These are phyloP conservation scores for Ormyrus rosae DNA, from an alignment of 2,888 invertebrate genomes.

Conservation along the genomic window DNA sequence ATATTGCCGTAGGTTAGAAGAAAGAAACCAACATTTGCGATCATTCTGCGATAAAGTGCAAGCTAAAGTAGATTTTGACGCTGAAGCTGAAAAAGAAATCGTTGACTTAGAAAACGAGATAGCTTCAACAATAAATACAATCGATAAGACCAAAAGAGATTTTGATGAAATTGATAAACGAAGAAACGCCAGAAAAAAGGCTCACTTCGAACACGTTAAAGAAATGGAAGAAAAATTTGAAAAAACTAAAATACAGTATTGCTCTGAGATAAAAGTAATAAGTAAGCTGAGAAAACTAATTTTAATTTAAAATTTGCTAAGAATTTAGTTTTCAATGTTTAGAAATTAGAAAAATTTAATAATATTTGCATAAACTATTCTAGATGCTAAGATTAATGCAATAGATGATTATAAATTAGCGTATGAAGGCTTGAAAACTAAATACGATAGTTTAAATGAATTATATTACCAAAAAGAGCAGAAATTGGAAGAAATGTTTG, in stretches of 20 bases:
- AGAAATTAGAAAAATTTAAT: neutral
- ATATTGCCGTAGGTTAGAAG: constrained; percentile 59
- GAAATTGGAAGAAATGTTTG: constrained; percentile 58
- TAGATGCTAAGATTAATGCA: constrained; percentile 68
- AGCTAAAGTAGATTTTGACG: constrained; percentile 55
- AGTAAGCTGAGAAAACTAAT: constrained; percentile 59
- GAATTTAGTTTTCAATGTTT: neutral
- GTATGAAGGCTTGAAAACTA: constrained; percentile 61
- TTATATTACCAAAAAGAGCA: constrained; percentile 60
- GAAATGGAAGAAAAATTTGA: constrained; percentile 61
- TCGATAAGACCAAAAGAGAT: constrained; percentile 56
- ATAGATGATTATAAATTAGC: constrained; percentile 68
- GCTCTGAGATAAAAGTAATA: constrained; percentile 65
- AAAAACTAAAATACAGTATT: constrained; percentile 60
- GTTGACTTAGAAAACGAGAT: constrained; percentile 61
- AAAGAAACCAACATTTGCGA: constrained; percentile 61
- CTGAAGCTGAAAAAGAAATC: constrained; percentile 62
- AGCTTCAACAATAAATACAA: constrained; percentile 59
- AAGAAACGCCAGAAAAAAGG: constrained; percentile 57
- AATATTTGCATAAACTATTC: neutral
- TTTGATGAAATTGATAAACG: constrained; percentile 54
- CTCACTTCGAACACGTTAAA: constrained; percentile 60
- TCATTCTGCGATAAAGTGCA: constrained; percentile 44
- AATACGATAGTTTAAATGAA: constrained; percentile 59
- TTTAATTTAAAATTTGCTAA: neutral